Evolutionary conservation across 2,888 invertebrate genomes (phyloP), one percentile per base, ranked within the genome.

Genomic region (Conomelus anceps): DNA sequence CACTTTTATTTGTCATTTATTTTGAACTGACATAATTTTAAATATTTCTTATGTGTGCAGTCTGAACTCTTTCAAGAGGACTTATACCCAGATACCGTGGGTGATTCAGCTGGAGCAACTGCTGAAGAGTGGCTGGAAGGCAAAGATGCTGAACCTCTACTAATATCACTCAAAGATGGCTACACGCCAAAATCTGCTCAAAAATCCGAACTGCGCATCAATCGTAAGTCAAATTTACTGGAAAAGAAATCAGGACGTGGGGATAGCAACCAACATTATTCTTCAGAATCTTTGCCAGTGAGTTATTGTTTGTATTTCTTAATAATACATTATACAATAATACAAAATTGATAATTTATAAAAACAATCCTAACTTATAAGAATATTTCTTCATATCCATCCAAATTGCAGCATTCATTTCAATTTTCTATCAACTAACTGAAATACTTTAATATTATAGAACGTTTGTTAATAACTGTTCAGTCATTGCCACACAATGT

Each of bases 31-130:
- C n/a, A n/a, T n/a, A n/a, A n/a, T n/a, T n/a, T 13, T 41, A 13
- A 3, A 13, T 13, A 3, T 41, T n/a, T 89, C 22, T 89, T 90
- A 88, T 90, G 90, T 90, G 93, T 92, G 34, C 93, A 96, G 95
- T 98, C 98, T 91, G 98, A 98, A 94, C 95, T 98, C 92, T 99
- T 99, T 95, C 99, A 99, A 94, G 98, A 98, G 93, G 99, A 99
- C 94, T 94, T 99, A 91, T 99, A 98, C 94, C 99, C 99, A 0
- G 98, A 99, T 93, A 99, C 99, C 9, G 94, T 98, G 22, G 98
- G 98, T 89, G 98, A 98, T 92, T 97, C 97, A 90, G 97, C 98
- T 7, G 97, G 98, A 20, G 94, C 97, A 91, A 96, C 97, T 0
- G 98, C 98, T 0, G 98, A 98, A 92, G 98, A 99, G 93, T 99